phyloP scores from a whole-genome alignment of 2,797 vertebrate genomes.

The Pseudochaenichthys georgianus region DNA sequence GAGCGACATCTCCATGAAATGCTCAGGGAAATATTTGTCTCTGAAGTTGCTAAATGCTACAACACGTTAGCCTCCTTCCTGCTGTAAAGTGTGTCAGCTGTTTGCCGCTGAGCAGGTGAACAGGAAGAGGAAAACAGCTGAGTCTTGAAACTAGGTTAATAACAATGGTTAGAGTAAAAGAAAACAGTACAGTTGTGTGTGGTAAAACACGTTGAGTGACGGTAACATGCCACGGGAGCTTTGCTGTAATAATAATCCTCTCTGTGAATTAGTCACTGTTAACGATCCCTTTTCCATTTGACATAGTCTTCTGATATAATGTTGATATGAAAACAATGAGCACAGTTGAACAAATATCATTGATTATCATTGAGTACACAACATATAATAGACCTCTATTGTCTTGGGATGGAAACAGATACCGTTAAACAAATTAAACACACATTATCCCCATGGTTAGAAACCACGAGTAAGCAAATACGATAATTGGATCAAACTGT shows the following conservation, averaged over 20 bases:
- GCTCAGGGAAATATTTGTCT: conserved; percentile 13
- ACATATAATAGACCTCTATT: conserved; percentile 22
- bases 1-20: background rate
- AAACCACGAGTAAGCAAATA: background rate
- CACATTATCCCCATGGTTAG: conserved; percentile 15
- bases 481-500: conserved; percentile 6
- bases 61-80: background rate
- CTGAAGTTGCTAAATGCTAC: conserved; percentile 21
- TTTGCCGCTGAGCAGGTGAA: conserved; percentile 10
- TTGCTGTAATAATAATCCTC: background rate
- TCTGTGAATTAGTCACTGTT: background rate
- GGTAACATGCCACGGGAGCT: background rate
- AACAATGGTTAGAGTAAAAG: background rate
- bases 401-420: conserved; percentile 13
- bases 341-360: background rate
- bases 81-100: conserved; percentile 1
- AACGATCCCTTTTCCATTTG: background rate
- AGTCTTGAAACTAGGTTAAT: background rate
- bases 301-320: background rate
- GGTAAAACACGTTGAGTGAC: background rate
- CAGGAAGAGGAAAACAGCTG: conserved; percentile 11
- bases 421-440: conserved; percentile 21
- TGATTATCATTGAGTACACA: conserved; percentile 13
- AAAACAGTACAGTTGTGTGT: background rate
- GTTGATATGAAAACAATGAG: background rate